Evolutionary conservation across 2,888 invertebrate species (phyloP).

Genomic region (Eristalinus aeneus): DNA sequence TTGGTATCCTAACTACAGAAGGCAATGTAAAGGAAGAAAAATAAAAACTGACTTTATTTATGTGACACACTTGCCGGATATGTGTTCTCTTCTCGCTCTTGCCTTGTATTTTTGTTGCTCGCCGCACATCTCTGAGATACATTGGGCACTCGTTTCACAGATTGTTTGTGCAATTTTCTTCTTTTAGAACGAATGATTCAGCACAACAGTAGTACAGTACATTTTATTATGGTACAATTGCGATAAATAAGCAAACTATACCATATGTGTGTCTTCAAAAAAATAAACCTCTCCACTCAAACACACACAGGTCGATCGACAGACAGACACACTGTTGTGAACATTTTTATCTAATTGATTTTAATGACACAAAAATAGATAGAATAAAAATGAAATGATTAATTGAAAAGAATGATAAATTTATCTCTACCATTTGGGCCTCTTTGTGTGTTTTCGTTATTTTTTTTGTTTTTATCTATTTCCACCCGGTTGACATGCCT

Average conservation of each 20-base stretch:
- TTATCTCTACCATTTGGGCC: slow-evolving; percentile 40
- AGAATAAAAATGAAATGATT: slow-evolving; percentile 46
- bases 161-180: slow-evolving; percentile 65
- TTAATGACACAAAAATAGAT: slow-evolving; percentile 29
- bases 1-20: slow-evolving; percentile 3
- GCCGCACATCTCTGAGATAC: slow-evolving; percentile 58
- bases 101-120: not conserved
- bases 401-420: slow-evolving; percentile 56
- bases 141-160: slow-evolving; percentile 55
- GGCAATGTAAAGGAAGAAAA: slow-evolving; percentile 25
- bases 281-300: not conserved
- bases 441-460: not conserved
- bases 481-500: not conserved
- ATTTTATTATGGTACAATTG: slow-evolving; percentile 60
- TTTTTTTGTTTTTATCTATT: not conserved
- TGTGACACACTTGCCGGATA: slow-evolving; percentile 71
- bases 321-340: not conserved
- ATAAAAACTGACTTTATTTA: slow-evolving; percentile 68
- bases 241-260: slow-evolving; percentile 56
- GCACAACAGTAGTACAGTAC: slow-evolving; percentile 30
- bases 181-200: slow-evolving; percentile 67
- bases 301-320: not conserved
- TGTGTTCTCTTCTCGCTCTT: slow-evolving; percentile 35
- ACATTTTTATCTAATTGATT: slow-evolving; percentile 54
- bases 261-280: slow-evolving; percentile 1